A percentile compares a stretch with the other conserved stretches of the same genome.
phyloP scores from a whole-genome alignment of 2,113 vertebrate genomes.

The Empidonax traillii region DNA sequence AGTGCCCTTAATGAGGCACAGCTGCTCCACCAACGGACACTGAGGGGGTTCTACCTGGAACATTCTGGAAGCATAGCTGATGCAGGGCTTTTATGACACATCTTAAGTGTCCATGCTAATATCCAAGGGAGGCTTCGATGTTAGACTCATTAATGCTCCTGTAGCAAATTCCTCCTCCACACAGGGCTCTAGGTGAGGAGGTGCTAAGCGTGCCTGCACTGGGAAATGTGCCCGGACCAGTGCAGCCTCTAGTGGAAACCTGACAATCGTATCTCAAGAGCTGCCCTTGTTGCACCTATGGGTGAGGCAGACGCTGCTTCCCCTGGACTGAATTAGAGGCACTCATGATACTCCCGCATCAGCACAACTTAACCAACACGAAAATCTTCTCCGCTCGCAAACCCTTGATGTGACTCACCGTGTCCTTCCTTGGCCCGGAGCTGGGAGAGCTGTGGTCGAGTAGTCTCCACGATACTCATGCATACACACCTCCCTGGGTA shows the following conservation, averaged over 20 bases:
- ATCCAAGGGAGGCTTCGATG: not conserved
- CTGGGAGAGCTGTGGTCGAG: not conserved
- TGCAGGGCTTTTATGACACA: accelerated
- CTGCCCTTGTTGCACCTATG: not conserved
- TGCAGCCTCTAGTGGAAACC: constrained; percentile 46
- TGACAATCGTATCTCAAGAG: not conserved
- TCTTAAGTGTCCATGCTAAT: not conserved
- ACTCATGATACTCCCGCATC: not conserved
- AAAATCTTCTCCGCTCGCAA: not conserved
- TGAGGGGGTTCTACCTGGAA: not conserved
- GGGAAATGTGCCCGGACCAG: not conserved
- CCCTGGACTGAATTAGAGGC: not conserved
- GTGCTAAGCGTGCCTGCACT: not conserved
- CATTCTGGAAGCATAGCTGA: not conserved
- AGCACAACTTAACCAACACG: not conserved
- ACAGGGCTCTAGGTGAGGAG: not conserved
- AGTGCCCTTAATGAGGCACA: not conserved
- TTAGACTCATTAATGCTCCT: not conserved
- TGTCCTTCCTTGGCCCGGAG: not conserved
- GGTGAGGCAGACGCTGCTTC: not conserved
- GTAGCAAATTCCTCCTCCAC: not conserved
- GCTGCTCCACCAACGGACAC: not conserved
- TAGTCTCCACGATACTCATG: accelerated
- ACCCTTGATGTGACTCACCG: not conserved
- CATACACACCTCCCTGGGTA: not conserved